phyloP scores from a whole-genome alignment of 2,888 invertebrate species.

The Oasisia sp. region DNA sequence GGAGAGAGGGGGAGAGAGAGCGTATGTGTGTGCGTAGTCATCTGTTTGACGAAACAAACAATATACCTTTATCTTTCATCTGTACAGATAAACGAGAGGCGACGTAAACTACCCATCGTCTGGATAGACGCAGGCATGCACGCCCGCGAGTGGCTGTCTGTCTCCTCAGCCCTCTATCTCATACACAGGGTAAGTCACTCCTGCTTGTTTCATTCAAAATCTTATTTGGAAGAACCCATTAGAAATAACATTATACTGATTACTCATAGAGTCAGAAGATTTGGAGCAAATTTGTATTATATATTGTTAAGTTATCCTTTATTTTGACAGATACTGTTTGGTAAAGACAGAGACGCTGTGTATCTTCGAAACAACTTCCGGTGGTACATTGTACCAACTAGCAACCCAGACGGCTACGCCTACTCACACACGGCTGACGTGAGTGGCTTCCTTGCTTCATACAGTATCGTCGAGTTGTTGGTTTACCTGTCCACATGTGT shows the following conservation, averaged over 20 bases:
- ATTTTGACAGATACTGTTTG: conserved; percentile 27
- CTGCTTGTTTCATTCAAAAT: background rate
- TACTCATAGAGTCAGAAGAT: background rate
- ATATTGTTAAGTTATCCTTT: background rate
- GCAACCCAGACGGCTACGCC: conserved; percentile 24
- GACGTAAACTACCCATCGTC: background rate
- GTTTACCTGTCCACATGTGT: background rate
- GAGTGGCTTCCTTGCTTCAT: background rate
- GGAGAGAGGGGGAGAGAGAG: background rate
- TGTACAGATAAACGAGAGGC: background rate
- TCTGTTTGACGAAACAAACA: background rate
- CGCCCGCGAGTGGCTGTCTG: background rate
- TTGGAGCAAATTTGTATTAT: background rate
- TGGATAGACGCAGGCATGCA: background rate
- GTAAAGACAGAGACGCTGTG: conserved; percentile 20
- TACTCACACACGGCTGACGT: background rate
- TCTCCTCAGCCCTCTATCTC: background rate
- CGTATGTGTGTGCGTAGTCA: background rate
- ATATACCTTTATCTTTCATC: background rate
- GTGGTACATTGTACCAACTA: conserved; percentile 32
- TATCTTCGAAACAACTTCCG: conserved; percentile 31
- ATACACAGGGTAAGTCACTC: background rate
- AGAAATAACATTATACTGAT: background rate
- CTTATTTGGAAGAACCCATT: background rate
- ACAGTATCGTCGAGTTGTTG: background rate